These are phyloP conservation scores for Trachelipus rathkii DNA, from an alignment of 1,140 invertebrate species.

Conservation along the genomic window DNA sequence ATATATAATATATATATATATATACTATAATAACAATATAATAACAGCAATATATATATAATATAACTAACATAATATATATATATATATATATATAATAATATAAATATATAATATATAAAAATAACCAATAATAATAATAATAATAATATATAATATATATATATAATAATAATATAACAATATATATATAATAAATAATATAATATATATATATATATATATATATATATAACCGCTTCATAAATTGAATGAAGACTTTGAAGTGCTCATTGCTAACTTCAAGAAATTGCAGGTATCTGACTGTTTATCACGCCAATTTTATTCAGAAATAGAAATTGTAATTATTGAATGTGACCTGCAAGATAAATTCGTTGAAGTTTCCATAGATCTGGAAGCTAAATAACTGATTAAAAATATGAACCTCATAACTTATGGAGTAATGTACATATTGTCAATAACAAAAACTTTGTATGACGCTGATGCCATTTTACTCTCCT, in stretches of 20 bases:
- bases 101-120: no score
- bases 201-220: no score
- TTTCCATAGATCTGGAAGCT: slow-evolving; percentile 33
- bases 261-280: slow-evolving; percentile 29
- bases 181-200: no score
- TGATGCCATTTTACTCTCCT: slow-evolving; percentile 29
- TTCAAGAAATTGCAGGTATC: slow-evolving; percentile 31
- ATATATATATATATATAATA: no score
- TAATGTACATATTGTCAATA: slow-evolving; percentile 26
- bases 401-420: slow-evolving; percentile 28
- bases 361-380: slow-evolving; percentile 30
- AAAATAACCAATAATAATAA: no score
- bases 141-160: no score
- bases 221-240: slow-evolving; percentile 23
- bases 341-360: slow-evolving; percentile 21
- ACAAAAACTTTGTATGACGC: slow-evolving; percentile 27
- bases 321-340: slow-evolving; percentile 22
- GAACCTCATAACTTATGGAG: slow-evolving; percentile 27
- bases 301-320: slow-evolving; percentile 30
- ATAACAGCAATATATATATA: no score
- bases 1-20: no score
- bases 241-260: slow-evolving; percentile 29
- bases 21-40: no score
- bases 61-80: no score
- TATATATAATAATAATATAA: no score